Evolutionary conservation across 2,113 vertebrate species (phyloP), one percentile per base, ranked within the genome.

Genomic region (Capreolus pygargus): DNA sequence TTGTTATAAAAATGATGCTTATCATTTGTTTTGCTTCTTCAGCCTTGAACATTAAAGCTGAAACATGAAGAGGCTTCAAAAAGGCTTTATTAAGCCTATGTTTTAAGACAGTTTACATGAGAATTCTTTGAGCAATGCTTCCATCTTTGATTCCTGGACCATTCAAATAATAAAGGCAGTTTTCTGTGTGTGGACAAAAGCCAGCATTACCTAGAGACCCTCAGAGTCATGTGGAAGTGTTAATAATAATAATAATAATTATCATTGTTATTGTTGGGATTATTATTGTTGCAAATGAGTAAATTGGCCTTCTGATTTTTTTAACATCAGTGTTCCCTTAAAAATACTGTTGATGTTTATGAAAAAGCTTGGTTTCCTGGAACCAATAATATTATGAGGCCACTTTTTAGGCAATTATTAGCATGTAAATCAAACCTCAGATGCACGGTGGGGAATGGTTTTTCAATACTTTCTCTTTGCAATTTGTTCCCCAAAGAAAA

Each of bases 371-470:
- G 30, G 67, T 92, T 96, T 96, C 61, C 95, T 95, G 60, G 81
- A 93, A 96, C 45, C 21, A 14, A 27, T 61, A 47, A 30, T 87
- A 67, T 23, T 36, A 58, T 30, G 58, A 90, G 39, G 13, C 50
- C 83, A 28, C 55, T 60, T 64, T 87, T 45, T 54, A 96, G 55
- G 47, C 81, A 45, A 0, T 50, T 83, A 21, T 95, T 43, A 23
- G 64, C 83, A 36, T 87, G 64, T 97, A 95, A 95, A 89, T 82
- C 86, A 93, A 89, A 93, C 47, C 5, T 85, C 83, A 58, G 33
- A 6, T 60, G 60, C 81, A 88, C 16, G 5, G 4, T 21, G 2
- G 76, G 70, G n/a, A 92, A 88, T 91, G 84, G 47, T 19, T 95
- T 95, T 89, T 87, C 64, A 92, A 6, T 96, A 87, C 4, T 43